Percentiles rank a stretch among this genome's conserved stretches.
Evolutionary conservation across 2,888 invertebrate species (phyloP).

Genomic region (Andrena hattorfiana): DNA sequence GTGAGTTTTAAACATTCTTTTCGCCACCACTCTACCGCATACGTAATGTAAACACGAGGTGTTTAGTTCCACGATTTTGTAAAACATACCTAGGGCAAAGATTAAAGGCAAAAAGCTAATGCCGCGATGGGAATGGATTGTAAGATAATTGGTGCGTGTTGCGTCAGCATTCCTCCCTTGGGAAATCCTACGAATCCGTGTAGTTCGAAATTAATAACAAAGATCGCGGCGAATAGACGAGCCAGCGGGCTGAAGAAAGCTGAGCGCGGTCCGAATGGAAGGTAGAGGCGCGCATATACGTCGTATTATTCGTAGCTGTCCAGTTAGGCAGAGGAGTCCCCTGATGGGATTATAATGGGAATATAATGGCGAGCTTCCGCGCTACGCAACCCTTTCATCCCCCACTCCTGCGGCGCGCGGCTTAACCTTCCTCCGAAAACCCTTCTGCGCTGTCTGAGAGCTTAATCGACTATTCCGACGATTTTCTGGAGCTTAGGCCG

Average conservation of each 20-base stretch:
- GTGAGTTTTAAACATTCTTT: no score
- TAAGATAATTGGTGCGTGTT: background rate
- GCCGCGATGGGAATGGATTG: background rate
- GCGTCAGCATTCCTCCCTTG: background rate
- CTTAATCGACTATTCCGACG: slow-evolving; percentile 58
- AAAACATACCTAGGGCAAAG: background rate
- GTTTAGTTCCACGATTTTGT: background rate
- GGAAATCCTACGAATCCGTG: slow-evolving; percentile 14
- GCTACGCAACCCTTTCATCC: slow-evolving; percentile 76
- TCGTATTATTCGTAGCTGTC: slow-evolving; percentile 77
- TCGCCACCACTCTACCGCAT: no score
- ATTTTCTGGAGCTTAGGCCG: slow-evolving; percentile 57
- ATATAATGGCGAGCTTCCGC: slow-evolving; percentile 83
- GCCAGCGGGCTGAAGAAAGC: slow-evolving; percentile 21
- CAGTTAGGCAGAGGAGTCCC: slow-evolving; percentile 78
- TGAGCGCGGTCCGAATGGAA: slow-evolving; percentile 45
- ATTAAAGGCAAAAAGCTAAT: background rate
- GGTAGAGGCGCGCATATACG: slow-evolving; percentile 52
- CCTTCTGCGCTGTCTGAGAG: slow-evolving; percentile 53
- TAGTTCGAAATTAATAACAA: slow-evolving; percentile 51
- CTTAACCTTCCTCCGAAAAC: slow-evolving; percentile 53
- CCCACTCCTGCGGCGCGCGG: slow-evolving; percentile 45
- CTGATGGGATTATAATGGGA: slow-evolving; percentile 84
- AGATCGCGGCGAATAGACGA: slow-evolving; percentile 22
- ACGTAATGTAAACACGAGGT: no score